Conservation (phyloP, 2,113 vertebrate species). For the Sigmodon hispidus region DNA sequence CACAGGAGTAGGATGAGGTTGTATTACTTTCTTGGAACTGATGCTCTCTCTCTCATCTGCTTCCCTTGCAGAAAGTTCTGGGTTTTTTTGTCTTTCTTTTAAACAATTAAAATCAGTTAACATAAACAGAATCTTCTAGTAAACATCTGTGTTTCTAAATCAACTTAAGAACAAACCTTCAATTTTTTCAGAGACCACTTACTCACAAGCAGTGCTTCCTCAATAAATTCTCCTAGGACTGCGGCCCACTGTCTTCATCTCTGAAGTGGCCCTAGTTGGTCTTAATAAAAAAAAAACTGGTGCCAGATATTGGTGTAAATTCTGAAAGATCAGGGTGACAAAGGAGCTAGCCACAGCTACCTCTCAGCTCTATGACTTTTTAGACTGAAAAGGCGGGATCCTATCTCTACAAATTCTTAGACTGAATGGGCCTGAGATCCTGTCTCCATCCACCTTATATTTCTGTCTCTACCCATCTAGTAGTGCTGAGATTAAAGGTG, state of each 20-base stretch:
- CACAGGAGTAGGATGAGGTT: conserved; percentile 92
- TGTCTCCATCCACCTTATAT: too few species aligned
- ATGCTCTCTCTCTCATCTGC: conserved; percentile 92
- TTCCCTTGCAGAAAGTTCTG: conserved; percentile 89
- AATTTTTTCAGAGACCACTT: conserved; percentile 72
- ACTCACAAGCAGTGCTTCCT: conserved; percentile 81
- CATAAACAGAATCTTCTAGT: conserved; percentile 64
- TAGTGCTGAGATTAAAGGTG: too few species aligned
- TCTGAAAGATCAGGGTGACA: too few species aligned
- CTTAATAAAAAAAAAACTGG: too few species aligned
- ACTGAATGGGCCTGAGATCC: too few species aligned
- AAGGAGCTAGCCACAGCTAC: too few species aligned
- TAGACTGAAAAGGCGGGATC: too few species aligned
- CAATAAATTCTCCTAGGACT: conserved; percentile 65
- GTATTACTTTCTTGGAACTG: conserved; percentile 87
- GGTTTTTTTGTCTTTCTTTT: conserved; percentile 55
- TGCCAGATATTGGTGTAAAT: too few species aligned
- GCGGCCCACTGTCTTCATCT: conserved; percentile 83
- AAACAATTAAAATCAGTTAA: conserved; percentile 77
- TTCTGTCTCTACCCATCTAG: too few species aligned
- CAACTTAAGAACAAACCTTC: conserved; percentile 72
- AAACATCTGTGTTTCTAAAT: conserved; percentile 61
- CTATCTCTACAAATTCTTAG: too few species aligned
- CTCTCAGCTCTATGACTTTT: too few species aligned
- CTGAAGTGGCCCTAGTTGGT: conserved; percentile 88